Percentiles rank a stretch among this genome's conserved stretches.
Evolutionary conservation across 92 coral and sea anemone genomes (phyloP).

Genomic region (Porites evermanni): DNA sequence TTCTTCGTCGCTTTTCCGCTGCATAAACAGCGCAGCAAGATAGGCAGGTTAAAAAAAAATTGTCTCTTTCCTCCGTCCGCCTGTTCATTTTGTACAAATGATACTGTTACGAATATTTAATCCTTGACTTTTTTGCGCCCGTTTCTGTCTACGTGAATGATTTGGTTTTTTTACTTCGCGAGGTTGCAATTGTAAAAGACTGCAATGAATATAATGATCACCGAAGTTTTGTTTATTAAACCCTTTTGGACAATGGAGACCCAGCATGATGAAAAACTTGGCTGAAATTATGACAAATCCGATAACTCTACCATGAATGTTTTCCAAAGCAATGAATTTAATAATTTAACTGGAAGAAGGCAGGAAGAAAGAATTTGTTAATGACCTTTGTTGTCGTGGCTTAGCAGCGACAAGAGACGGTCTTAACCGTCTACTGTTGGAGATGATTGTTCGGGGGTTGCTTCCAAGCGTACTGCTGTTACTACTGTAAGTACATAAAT

Average conservation of each 20-base stretch:
- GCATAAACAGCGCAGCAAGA: too few species aligned
- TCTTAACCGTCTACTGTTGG: constrained; percentile 36
- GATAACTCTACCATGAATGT: background rate
- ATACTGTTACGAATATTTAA: too few species aligned
- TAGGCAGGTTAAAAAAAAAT: too few species aligned
- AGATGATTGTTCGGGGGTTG: constrained; percentile 14
- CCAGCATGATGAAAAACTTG: constrained; percentile 1
- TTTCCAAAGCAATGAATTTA: constrained; percentile 32
- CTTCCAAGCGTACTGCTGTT: constrained; percentile 38
- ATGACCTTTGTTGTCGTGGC: constrained; percentile 26
- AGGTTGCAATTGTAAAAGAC: background rate
- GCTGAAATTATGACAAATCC: constrained; percentile 6
- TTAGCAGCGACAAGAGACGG: constrained; percentile 36
- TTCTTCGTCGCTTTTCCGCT: too few species aligned
- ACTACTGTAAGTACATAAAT: constrained; percentile 38
- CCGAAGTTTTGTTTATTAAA: background rate
- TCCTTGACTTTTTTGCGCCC: background rate
- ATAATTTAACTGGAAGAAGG: constrained; percentile 21
- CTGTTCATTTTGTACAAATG: too few species aligned
- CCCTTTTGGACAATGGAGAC: constrained; percentile 18
- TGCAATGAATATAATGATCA: too few species aligned
- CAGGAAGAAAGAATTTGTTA: background rate
- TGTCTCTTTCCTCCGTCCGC: too few species aligned
- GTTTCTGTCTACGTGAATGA: background rate
- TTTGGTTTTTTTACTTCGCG: too few species aligned